Conservation (phyloP, 2,888 invertebrate species). For the Nymphalis c-album region DNA sequence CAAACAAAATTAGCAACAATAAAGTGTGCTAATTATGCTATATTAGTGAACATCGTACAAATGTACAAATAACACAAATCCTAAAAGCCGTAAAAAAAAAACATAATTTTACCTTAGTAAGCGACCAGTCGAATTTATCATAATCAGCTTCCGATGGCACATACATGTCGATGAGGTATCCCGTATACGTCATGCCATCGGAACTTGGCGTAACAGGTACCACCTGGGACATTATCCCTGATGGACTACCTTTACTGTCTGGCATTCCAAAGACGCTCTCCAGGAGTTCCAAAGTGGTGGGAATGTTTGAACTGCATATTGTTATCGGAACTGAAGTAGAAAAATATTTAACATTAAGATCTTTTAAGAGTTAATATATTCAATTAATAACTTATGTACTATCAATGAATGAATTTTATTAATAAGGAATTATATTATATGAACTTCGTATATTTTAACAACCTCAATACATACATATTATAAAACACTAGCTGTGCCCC, state of each 20-base stretch:
- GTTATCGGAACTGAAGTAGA: constrained; percentile 46
- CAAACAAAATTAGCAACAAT: no score
- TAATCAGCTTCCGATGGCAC: constrained; percentile 59
- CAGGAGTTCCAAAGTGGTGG: constrained; percentile 30
- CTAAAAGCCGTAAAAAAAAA: no score
- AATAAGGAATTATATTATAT: no score
- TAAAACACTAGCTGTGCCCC: no score
- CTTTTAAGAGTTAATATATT: neutral
- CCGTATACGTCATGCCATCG: constrained; percentile 43
- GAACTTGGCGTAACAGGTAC: constrained; percentile 50
- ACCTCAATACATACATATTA: no score
- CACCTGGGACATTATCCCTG: constrained; percentile 44
- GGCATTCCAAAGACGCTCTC: constrained; percentile 38
- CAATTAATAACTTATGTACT: neutral
- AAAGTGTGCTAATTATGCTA: no score
- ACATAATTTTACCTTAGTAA: constrained; percentile 78
- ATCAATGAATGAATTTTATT: no score
- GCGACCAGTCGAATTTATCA: constrained; percentile 85
- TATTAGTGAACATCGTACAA: no score
- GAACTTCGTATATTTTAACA: no score
- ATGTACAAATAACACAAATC: no score
- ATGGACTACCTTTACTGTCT: constrained; percentile 12
- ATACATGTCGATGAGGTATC: constrained; percentile 54
- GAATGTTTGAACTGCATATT: constrained; percentile 38
- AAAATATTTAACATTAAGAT: constrained; percentile 8